These are phyloP conservation scores for Timandra comae DNA, from an alignment of 2,888 invertebrate species.

Conservation along the genomic window DNA sequence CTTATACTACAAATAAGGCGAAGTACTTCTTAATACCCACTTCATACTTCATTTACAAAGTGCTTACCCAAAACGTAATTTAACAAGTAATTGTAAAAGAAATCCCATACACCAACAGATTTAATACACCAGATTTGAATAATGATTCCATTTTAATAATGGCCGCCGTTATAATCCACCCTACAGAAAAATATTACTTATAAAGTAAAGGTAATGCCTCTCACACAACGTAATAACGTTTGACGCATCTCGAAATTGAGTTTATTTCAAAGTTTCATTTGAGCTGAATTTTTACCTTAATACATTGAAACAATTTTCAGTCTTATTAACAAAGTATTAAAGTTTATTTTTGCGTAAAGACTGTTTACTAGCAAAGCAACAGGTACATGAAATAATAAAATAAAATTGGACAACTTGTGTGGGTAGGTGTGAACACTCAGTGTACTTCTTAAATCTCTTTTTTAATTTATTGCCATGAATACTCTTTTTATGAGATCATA, in stretches of 20 bases:
- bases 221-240: slow-evolving; percentile 33
- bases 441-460: too few species aligned
- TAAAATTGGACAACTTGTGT: slow-evolving; percentile 11
- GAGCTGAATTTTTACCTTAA: slow-evolving; percentile 20
- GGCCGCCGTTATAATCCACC: neutral
- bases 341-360: slow-evolving; percentile 12
- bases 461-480: too few species aligned
- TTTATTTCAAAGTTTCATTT: slow-evolving; percentile 39
- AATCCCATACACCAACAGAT: too few species aligned
- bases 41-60: too few species aligned
- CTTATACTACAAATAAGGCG: too few species aligned
- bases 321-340: slow-evolving; percentile 5
- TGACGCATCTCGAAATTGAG: slow-evolving; percentile 44
- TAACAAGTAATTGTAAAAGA: too few species aligned
- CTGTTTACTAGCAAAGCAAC: slow-evolving; percentile 26
- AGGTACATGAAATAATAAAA: slow-evolving; percentile 28
- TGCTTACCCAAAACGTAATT: too few species aligned
- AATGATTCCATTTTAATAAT: slow-evolving; percentile 1
- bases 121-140: neutral
- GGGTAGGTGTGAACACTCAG: too few species aligned
- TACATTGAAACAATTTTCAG: slow-evolving; percentile 12
- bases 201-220: slow-evolving; percentile 21
- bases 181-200: slow-evolving; percentile 16
- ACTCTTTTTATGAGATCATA: too few species aligned
- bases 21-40: too few species aligned